These are phyloP conservation scores for Echiichthys vipera DNA, from an alignment of 2,797 vertebrate genomes.

Conservation along the genomic window DNA sequence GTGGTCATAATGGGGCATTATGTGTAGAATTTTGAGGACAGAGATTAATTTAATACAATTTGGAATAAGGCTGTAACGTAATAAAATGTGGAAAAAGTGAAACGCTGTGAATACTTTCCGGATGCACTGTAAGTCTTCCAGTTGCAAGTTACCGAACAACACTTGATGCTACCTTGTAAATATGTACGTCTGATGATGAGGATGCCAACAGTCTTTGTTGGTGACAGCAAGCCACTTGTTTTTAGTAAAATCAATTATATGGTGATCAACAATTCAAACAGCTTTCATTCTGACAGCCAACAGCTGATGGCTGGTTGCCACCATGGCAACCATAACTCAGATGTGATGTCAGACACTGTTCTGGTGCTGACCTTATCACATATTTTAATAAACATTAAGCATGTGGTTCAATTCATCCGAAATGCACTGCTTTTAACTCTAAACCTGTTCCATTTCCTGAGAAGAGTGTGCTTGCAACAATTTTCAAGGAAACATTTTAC, in stretches of 20 bases:
- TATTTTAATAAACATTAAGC: not conserved
- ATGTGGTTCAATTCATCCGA: not conserved
- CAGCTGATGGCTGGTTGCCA: not conserved
- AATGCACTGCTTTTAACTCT: not conserved
- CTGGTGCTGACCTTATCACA: slow-evolving; percentile 6
- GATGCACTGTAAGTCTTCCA: too few relatives aligned
- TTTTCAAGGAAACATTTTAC: not conserved
- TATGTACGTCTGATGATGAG: too few relatives aligned
- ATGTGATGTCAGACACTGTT: slow-evolving; percentile 10
- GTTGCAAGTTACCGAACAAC: too few relatives aligned
- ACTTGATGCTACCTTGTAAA: slow-evolving; percentile 1
- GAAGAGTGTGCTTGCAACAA: not conserved
- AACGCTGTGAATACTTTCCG: too few relatives aligned
- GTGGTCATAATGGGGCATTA: too few relatives aligned
- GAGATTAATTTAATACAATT: too few relatives aligned
- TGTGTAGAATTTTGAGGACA: too few relatives aligned
- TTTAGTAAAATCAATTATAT: slow-evolving; percentile 9
- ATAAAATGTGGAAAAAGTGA: too few relatives aligned
- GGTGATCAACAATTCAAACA: slow-evolving; percentile 20
- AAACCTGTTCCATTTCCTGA: not conserved
- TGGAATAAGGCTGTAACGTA: too few relatives aligned
- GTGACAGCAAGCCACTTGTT: not conserved
- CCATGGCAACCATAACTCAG: not conserved
- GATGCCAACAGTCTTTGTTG: too few relatives aligned
- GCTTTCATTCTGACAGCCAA: slow-evolving; percentile 11